Percentiles rank a stretch among this genome's conserved stretches.
Conservation (phyloP, 2,113 vertebrate genomes). For the Corythornis madagascariensis region DNA sequence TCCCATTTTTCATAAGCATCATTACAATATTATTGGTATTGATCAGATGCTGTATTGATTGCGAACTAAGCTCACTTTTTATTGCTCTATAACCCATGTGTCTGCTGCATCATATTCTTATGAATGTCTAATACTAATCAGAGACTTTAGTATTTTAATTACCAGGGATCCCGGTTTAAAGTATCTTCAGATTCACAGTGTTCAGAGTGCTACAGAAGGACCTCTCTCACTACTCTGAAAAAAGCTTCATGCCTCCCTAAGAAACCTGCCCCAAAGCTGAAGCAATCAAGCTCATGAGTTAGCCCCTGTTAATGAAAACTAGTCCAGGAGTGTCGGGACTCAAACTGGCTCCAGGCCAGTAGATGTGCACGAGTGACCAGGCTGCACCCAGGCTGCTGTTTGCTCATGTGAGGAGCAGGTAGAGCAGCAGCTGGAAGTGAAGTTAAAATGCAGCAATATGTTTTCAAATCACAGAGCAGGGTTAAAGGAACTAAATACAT, state of each 20-base stretch:
- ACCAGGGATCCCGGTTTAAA: background rate
- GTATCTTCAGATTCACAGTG: no score
- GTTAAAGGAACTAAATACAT: conserved; percentile 15
- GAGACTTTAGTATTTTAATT: background rate
- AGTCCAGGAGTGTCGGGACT: no score
- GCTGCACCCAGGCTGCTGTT: background rate
- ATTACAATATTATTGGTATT: background rate
- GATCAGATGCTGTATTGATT: background rate
- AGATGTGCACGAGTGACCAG: rapidly evolving
- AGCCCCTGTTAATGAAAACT: rapidly evolving
- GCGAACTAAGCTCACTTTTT: background rate
- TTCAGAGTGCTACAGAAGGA: background rate
- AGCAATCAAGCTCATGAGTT: background rate
- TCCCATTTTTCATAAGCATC: background rate
- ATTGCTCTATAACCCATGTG: background rate
- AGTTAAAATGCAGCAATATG: background rate
- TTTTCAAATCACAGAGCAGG: background rate
- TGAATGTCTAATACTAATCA: background rate
- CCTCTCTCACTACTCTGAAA: background rate
- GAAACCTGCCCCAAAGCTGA: background rate
- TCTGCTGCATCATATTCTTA: background rate
- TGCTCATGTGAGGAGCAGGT: background rate
- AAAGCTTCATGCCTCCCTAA: background rate
- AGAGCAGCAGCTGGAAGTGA: rapidly evolving
- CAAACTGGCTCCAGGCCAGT: background rate